Conservation (phyloP, 23 tunicate species). For the Oikopleura vanhoeffeni region DNA sequence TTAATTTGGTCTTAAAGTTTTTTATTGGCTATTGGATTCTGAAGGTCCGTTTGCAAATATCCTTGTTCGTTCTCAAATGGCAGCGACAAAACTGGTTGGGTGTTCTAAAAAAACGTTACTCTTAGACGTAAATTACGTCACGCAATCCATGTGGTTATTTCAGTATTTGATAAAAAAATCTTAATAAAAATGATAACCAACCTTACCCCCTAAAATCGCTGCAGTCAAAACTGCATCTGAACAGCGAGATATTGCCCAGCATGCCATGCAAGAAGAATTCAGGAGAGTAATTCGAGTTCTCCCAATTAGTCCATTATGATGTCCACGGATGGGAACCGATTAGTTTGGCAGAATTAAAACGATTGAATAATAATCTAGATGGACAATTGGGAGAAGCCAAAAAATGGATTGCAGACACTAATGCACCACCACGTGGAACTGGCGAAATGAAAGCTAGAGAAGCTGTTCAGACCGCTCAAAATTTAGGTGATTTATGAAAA, state of each 20-base stretch:
- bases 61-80: too few species aligned
- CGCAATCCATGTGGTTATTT: too few species aligned
- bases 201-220: too few species aligned
- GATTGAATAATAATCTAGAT: conserved; percentile 37
- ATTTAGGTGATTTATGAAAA: too few species aligned
- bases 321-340: conserved; percentile 29
- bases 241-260: conserved; percentile 7
- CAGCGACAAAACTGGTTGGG: too few species aligned
- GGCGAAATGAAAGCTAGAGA: neutral
- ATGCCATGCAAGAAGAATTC: neutral
- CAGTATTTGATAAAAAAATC: too few species aligned
- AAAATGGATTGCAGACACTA: conserved; percentile 43
- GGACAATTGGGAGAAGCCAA: conserved; percentile 34
- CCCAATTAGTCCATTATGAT: conserved; percentile 22
- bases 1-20: too few species aligned
- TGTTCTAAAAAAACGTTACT: too few species aligned
- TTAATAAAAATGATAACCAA: too few species aligned
- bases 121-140: too few species aligned
- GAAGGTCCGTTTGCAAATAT: too few species aligned
- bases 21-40: too few species aligned
- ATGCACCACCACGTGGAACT: conserved; percentile 39
- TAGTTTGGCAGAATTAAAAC: conserved; percentile 28
- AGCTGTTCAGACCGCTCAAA: neutral
- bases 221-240: neutral
- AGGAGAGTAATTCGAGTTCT: conserved; percentile 6